Conservation (phyloP, 2,113 vertebrate genomes). For the Mastomys coucha region DNA sequence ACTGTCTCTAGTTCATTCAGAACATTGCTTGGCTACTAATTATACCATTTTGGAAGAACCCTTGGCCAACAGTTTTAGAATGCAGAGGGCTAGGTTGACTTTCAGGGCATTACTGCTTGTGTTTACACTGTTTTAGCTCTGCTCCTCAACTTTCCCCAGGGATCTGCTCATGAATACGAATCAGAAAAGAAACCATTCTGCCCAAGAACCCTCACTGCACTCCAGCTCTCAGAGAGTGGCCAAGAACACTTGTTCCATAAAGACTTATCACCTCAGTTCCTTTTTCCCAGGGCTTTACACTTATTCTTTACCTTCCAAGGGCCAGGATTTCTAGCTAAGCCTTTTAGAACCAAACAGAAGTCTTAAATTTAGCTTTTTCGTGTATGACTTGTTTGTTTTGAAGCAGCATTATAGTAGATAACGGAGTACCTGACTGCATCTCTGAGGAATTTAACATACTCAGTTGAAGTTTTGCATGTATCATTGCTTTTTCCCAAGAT, state of each 20-base stretch:
- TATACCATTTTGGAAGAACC: slow-evolving; percentile 63
- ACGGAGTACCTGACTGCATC: slow-evolving; percentile 54
- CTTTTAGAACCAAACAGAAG: slow-evolving; percentile 63
- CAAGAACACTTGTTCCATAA: slow-evolving; percentile 48
- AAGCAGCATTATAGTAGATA: slow-evolving; percentile 51
- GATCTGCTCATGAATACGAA: slow-evolving; percentile 60
- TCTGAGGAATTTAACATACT: slow-evolving; percentile 60
- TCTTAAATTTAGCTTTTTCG: slow-evolving; percentile 58
- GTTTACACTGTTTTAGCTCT: slow-evolving; percentile 70
- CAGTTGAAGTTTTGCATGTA: slow-evolving; percentile 68
- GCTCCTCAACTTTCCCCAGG: slow-evolving; percentile 47
- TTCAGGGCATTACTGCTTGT: slow-evolving; percentile 69
- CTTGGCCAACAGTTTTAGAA: slow-evolving; percentile 62
- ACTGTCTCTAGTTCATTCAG: slow-evolving; percentile 64
- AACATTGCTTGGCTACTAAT: slow-evolving; percentile 70
- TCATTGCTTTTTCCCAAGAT: slow-evolving; percentile 42
- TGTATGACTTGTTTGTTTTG: slow-evolving; percentile 53
- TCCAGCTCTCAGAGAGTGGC: slow-evolving; percentile 34
- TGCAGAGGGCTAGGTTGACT: slow-evolving; percentile 59
- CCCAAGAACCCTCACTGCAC: slow-evolving; percentile 19
- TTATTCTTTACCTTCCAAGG: slow-evolving; percentile 52
- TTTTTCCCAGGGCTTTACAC: slow-evolving; percentile 55
- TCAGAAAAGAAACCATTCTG: slow-evolving; percentile 57
- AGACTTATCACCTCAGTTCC: slow-evolving; percentile 49
- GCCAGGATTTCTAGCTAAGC: slow-evolving; percentile 62